Evolutionary conservation across 1,140 invertebrate species (phyloP), one percentile per base, ranked within the genome.

Genomic region (Helicoverpa zea): DNA sequence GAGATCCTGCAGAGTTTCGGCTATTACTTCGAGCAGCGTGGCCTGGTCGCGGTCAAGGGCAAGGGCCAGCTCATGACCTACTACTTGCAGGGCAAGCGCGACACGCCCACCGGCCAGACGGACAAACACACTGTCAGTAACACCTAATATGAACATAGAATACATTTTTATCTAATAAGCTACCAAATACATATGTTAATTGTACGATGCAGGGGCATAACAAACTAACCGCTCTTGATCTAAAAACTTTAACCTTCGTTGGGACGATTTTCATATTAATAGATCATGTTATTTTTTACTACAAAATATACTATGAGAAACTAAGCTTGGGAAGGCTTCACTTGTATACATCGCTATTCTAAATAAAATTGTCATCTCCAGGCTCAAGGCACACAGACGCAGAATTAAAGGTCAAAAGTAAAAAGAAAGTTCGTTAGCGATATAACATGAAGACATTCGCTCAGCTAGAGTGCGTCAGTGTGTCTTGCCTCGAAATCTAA

Each of bases 31-130:
- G 98, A 98, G 90, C 98, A 99, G 88, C 96, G 98, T 1, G 98
- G 98, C 2, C 94, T 99, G 56, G 98, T 99, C 0, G 97, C 97
- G 5, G 98, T 99, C 4, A 99, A 99, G 91, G 98, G 98, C 61
- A 99, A 99, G 93, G 98, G 98, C 4, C 98, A 99, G 92, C 96
- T 99, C 13, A 97, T 99, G 97, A 99, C 98, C 0, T 99, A 99
- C 92, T 99, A 99, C 92, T 95, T 99, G 49, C 95, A 97, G 79
- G 97, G 97, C n/a, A 97, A 97, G 91, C 94, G 94, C 43, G 95
- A 95, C 54, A 68, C 75, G 2, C 76, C 84, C 23, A 52, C 54
- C 54, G 76, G 81, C 23, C 64, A 81, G 35, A 64, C 64, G 14
- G 72, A 86, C 66, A 87, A 83, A 76, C 76, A 78, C 16, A 66